Conservation (phyloP, 92 coral and sea anemone genomes). For the Zoanthus solanderi region DNA sequence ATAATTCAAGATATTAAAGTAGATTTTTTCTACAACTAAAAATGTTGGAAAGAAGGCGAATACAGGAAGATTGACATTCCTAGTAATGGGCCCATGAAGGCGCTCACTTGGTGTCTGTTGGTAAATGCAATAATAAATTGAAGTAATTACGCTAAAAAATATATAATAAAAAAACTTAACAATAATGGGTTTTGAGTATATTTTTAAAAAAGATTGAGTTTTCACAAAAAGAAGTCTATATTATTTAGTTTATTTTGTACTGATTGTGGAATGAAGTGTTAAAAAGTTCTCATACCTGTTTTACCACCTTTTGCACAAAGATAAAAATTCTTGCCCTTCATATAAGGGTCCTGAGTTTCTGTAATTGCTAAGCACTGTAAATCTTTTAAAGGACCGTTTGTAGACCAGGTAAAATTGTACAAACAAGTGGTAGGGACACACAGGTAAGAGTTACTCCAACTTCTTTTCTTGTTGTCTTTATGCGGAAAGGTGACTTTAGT, state of each 20-base stretch:
- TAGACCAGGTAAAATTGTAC: conserved; percentile 79
- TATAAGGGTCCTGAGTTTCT: conserved; percentile 73
- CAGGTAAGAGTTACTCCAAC: conserved; percentile 71
- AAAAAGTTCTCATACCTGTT: conserved; percentile 28
- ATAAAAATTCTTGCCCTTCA: conserved; percentile 59
- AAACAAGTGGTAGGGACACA: conserved; percentile 79
- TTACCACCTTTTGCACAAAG: conserved; percentile 70
- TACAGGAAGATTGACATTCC: no score
- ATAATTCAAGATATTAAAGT: no score
- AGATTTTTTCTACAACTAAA: no score
- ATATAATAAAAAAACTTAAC: no score
- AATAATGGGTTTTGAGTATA: no score
- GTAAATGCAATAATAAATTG: no score
- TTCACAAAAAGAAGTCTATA: no score
- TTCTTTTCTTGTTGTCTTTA: conserved; percentile 13
- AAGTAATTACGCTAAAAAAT: no score
- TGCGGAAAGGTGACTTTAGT: conserved; percentile 14
- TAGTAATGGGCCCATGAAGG: no score
- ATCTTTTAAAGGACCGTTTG: conserved; percentile 49
- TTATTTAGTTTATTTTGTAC: no score
- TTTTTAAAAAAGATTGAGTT: background rate
- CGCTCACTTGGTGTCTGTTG: no score
- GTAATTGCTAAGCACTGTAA: conserved; percentile 63
- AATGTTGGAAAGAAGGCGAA: no score
- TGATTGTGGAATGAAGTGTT: background rate